Conservation (phyloP, 2,797 vertebrate genomes). For the Propithecus perrieri region DNA sequence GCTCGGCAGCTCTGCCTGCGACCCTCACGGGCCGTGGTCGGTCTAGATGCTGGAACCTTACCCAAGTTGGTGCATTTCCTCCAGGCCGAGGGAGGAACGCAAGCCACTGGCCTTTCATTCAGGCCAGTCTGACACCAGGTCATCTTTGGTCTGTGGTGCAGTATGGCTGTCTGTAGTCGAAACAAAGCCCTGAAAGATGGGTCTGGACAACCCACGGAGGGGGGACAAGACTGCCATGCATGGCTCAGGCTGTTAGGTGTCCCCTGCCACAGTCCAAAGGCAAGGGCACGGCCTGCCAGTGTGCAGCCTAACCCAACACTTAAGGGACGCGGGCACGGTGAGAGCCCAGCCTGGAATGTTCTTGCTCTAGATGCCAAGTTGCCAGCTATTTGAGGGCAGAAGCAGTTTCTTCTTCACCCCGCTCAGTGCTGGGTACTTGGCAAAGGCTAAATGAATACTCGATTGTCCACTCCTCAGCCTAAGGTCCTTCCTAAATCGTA, state of each 20-base stretch:
- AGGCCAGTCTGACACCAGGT: neutral
- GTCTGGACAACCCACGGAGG: neutral
- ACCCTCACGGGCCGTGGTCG: neutral
- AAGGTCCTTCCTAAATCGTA: neutral
- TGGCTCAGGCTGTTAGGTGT: neutral
- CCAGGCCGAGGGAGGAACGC: neutral
- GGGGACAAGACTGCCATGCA: neutral
- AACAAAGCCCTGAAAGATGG: neutral
- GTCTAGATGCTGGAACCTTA: neutral
- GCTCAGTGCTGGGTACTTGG: neutral
- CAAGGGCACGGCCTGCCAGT: neutral
- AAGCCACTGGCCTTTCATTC: neutral
- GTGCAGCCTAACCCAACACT: neutral
- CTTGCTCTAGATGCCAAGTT: neutral
- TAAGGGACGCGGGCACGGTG: neutral
- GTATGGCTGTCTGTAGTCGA: neutral
- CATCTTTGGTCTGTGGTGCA: slow-evolving; percentile 57
- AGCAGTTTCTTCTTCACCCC: neutral
- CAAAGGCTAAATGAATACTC: neutral
- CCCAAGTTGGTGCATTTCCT: neutral
- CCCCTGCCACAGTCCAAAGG: neutral
- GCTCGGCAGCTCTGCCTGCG: neutral
- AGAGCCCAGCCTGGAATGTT: neutral
- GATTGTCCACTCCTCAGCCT: neutral
- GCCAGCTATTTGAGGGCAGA: neutral